phyloP scores from a whole-genome alignment of 2,888 invertebrate genomes.

The Leptopterna dolabrata region DNA sequence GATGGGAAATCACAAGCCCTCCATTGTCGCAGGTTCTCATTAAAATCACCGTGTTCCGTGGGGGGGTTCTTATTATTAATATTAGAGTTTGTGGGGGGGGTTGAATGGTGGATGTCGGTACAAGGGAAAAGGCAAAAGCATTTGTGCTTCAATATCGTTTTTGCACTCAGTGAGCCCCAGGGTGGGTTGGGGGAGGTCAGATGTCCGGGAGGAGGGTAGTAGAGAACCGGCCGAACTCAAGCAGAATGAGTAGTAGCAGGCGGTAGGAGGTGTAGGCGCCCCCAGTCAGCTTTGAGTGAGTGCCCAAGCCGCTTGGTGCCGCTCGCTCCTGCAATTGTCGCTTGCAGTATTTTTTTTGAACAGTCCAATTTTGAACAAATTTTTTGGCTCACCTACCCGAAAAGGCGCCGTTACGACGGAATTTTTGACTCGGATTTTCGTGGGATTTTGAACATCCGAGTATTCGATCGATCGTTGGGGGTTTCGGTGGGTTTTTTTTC shows the following conservation, averaged over 20 bases:
- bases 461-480: neutral
- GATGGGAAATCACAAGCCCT: neutral
- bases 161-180: neutral
- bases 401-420: neutral
- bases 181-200: conserved; percentile 31
- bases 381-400: neutral
- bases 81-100: no score
- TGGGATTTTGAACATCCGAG: no score
- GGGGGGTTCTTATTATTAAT: conserved; percentile 9
- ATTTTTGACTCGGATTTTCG: neutral
- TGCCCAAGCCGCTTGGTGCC: conserved; percentile 54
- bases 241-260: conserved; percentile 40
- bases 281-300: conserved; percentile 53
- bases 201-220: neutral
- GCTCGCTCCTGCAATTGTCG: conserved; percentile 31
- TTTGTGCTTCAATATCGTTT: conserved; percentile 29
- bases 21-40: conserved; percentile 1
- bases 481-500: neutral
- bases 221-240: neutral
- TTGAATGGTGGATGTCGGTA: conserved; percentile 33
- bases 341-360: neutral
- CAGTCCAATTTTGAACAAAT: neutral
- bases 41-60: neutral
- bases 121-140: neutral
- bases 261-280: conserved; percentile 49